phyloP scores from a whole-genome alignment of 2,797 vertebrate genomes.

The Rhyacichthys aspro region DNA sequence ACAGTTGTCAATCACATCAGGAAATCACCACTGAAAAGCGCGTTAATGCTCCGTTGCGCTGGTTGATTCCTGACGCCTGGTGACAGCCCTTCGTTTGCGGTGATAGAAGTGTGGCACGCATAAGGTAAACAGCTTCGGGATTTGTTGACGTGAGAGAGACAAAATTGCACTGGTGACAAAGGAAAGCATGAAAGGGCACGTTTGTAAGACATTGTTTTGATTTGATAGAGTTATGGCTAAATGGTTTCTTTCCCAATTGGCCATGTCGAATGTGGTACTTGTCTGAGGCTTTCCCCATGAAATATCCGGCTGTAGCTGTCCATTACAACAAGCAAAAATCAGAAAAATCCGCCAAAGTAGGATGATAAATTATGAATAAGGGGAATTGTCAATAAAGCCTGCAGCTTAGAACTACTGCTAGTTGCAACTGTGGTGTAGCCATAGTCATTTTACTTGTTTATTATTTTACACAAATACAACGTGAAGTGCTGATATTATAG shows the following conservation, averaged over 20 bases:
- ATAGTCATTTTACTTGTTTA: no score
- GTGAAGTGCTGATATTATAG: no score
- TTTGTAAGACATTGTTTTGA: neutral
- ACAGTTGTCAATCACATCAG: constrained; percentile 60
- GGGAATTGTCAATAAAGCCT: neutral
- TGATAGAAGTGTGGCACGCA: neutral
- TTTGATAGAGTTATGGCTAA: neutral
- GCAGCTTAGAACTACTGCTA: neutral
- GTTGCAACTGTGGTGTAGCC: no score
- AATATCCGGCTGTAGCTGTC: no score
- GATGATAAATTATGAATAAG: neutral
- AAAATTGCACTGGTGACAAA: neutral
- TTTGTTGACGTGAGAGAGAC: constrained; percentile 6
- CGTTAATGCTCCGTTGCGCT: constrained; percentile 48
- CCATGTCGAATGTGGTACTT: no score
- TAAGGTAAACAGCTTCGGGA: constrained; percentile 22
- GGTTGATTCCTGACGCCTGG: constrained; percentile 31
- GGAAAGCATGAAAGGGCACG: neutral
- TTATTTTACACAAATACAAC: no score
- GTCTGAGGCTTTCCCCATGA: no score
- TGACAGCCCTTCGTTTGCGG: constrained; percentile 33
- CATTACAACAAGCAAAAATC: neutral
- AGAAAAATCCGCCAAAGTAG: neutral
- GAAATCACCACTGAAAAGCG: constrained; percentile 47
- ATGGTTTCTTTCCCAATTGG: no score